Percentiles rank a stretch among this genome's conserved stretches.
These are phyloP conservation scores for Hippocampus comes DNA, from an alignment of 2,113 vertebrate genomes.

Conservation along the genomic window DNA sequence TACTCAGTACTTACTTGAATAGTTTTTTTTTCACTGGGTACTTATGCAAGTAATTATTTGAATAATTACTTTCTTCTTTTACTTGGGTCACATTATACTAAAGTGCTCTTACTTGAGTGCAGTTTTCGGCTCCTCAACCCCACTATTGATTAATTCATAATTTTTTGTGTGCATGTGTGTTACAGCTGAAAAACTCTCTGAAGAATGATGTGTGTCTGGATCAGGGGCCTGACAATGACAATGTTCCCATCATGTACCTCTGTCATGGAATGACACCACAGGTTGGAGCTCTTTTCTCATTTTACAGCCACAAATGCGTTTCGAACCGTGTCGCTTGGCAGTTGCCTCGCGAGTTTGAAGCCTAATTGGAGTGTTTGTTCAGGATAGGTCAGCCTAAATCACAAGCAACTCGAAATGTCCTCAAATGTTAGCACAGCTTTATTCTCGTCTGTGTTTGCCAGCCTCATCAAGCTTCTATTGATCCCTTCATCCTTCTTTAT, in stretches of 20 bases:
- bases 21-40: no score
- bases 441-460: slow-evolving; percentile 49
- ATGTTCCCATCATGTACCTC: slow-evolving; percentile 93
- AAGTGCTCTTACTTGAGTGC: background rate
- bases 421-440: slow-evolving; percentile 36
- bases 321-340: slow-evolving; percentile 2
- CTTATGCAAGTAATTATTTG: no score
- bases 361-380: slow-evolving; percentile 13
- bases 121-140: background rate
- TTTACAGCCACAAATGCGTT: slow-evolving; percentile 13
- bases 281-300: slow-evolving; percentile 72
- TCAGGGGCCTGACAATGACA: slow-evolving; percentile 95
- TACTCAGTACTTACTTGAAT: no score
- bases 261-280: slow-evolving; percentile 97
- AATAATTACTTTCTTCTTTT: background rate
- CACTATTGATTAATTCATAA: background rate
- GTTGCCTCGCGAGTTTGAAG: background rate
- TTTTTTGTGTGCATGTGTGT: slow-evolving; percentile 14
- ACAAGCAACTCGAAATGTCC: slow-evolving; percentile 28
- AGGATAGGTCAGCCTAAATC: slow-evolving; percentile 26
- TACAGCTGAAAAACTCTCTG: slow-evolving; percentile 91
- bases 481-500: slow-evolving; percentile 51
- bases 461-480: slow-evolving; percentile 45
- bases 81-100: background rate
- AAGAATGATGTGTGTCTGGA: slow-evolving; percentile 95